Evolutionary conservation across 2,888 invertebrate species (phyloP).

Genomic region (Rhingia rostrata): DNA sequence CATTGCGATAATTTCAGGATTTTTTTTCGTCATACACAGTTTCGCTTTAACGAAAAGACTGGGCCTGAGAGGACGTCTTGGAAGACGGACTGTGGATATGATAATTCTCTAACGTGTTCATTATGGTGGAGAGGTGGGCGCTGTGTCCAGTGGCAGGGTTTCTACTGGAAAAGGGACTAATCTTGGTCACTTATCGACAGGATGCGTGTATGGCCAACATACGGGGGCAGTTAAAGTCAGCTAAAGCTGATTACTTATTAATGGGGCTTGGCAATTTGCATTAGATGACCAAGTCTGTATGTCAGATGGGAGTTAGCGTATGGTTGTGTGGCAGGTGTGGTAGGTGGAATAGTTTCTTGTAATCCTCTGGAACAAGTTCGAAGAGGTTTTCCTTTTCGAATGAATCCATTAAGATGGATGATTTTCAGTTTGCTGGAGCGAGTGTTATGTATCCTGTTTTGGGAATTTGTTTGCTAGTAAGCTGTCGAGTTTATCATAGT

Average conservation of each 20-base stretch:
- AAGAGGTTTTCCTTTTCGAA: constrained; percentile 1
- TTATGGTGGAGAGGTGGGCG: constrained; percentile 31
- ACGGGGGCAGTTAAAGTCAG: constrained; percentile 52
- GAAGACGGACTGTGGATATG: neutral
- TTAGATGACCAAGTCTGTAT: constrained; percentile 24
- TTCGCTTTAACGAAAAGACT: constrained; percentile 34
- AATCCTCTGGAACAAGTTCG: constrained; percentile 14
- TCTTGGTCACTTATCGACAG: constrained; percentile 58
- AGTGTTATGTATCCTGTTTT: constrained; percentile 15
- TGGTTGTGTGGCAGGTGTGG: neutral
- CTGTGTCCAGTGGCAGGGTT: neutral
- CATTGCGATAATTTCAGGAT: constrained; percentile 17
- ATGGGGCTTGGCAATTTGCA: constrained; percentile 59
- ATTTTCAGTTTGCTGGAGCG: constrained; percentile 18
- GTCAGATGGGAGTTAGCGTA: neutral
- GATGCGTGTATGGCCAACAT: constrained; percentile 5
- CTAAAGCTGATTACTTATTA: constrained; percentile 64
- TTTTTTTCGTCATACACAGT: neutral
- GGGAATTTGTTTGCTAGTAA: neutral
- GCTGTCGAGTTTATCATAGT: constrained; percentile 18
- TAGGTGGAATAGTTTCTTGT: constrained; percentile 22
- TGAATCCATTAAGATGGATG: constrained; percentile 45
- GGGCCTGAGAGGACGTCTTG: constrained; percentile 3
- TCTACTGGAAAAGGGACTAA: constrained; percentile 52
- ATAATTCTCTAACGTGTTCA: constrained; percentile 55